These are phyloP conservation scores for Drosophila formosana DNA, from an alignment of 2,888 invertebrate species.

Conservation along the genomic window DNA sequence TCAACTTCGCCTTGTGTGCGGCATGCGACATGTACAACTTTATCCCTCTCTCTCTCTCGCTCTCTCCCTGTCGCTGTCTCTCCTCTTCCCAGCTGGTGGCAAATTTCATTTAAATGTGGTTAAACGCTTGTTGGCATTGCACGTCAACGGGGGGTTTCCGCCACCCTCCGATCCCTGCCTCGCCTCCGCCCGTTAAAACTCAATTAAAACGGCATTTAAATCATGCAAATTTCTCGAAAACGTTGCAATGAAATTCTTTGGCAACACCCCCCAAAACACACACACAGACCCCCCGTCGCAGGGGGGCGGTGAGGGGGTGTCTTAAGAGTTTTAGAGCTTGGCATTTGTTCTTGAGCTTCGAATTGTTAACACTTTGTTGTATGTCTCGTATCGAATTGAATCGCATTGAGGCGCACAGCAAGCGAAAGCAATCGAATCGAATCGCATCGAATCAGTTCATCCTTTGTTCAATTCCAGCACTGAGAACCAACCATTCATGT, in stretches of 20 bases:
- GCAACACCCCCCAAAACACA: slow-evolving; percentile 33
- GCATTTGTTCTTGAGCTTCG: slow-evolving; percentile 44
- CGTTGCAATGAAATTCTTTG: slow-evolving; percentile 65
- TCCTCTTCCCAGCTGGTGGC: slow-evolving; percentile 64
- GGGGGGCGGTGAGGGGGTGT: not conserved
- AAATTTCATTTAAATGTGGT: slow-evolving; percentile 74
- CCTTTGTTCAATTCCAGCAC: slow-evolving; percentile 35
- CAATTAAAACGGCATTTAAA: slow-evolving; percentile 78
- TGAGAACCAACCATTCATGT: slow-evolving; percentile 38
- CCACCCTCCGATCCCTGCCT: not conserved
- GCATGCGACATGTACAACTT: slow-evolving; percentile 63
- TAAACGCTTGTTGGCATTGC: slow-evolving; percentile 75
- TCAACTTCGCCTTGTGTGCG: slow-evolving; percentile 58
- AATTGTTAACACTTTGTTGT: slow-evolving; percentile 74
- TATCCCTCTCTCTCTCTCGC: not conserved
- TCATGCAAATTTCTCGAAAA: slow-evolving; percentile 70
- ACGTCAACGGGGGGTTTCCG: slow-evolving; percentile 57
- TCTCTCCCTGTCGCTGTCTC: not conserved
- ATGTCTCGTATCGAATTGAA: slow-evolving; percentile 49
- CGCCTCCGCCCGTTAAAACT: slow-evolving; percentile 49
- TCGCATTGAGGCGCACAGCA: slow-evolving; percentile 15
- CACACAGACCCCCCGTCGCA: not conserved
- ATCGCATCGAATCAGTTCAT: slow-evolving; percentile 36
- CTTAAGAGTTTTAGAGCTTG: slow-evolving; percentile 34
- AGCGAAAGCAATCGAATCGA: slow-evolving; percentile 48